Evolutionary conservation across 2,113 vertebrate genomes (phyloP).

Genomic region (Physeter macrocephalus): DNA sequence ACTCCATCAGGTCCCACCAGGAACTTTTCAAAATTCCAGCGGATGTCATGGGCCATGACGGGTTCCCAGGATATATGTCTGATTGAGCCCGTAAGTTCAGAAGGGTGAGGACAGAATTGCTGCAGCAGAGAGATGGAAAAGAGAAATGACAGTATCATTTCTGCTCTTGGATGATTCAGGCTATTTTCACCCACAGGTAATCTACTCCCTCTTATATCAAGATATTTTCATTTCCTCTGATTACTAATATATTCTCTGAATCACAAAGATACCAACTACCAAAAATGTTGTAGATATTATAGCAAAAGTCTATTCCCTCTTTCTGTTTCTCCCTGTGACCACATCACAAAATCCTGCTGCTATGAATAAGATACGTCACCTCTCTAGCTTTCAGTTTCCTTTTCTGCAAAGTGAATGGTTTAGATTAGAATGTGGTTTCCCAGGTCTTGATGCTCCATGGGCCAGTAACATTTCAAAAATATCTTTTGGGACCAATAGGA

Average conservation of each 20-base stretch:
- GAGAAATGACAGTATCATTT: neutral
- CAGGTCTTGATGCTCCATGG: neutral
- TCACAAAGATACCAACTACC: no score
- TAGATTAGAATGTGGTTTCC: neutral
- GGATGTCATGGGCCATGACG: conserved; percentile 87
- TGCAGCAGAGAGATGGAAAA: conserved; percentile 56
- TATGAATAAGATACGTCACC: neutral
- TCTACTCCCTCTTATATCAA: neutral
- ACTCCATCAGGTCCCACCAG: conserved; percentile 88
- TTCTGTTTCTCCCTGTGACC: neutral
- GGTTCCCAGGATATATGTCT: conserved; percentile 89
- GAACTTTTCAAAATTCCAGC: conserved; percentile 99
- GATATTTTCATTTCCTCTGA: neutral
- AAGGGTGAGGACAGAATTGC: conserved; percentile 89
- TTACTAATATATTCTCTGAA: neutral
- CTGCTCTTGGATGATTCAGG: neutral
- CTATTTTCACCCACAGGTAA: rapidly evolving
- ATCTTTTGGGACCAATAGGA: neutral
- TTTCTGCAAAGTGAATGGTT: neutral
- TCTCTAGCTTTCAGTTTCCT: neutral
- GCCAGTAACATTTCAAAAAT: neutral
- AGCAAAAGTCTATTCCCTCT: neutral
- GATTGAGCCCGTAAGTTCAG: conserved; percentile 80
- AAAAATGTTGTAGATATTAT: neutral
- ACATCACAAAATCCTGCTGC: neutral